Base-by-base conservation (phyloP, 2,797 vertebrate genomes). In the Tympanoctomys barrerae region DNA sequence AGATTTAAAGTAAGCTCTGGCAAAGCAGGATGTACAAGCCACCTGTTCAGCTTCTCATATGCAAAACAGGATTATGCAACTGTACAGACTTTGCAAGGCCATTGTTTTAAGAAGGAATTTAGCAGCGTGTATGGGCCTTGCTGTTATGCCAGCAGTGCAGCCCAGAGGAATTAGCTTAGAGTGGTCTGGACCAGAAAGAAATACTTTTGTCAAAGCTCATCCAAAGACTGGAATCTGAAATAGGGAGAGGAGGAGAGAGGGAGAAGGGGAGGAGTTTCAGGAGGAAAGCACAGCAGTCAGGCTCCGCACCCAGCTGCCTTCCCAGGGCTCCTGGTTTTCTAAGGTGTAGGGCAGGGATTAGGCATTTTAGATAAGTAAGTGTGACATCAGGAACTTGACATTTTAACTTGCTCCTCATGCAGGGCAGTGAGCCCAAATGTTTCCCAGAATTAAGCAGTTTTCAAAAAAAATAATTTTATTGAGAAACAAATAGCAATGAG, bases 91-190 rank as follows among this genome's bases (percentile, higher is more conserved):
- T 70, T 54, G 39, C 39, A 36, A 86, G 66, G 0, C n/a, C 90
- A 46, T 70, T 87, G 46, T 87, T 87, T 93, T 89, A 91, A 88
- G 84, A 89, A 77, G 61, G 61, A 71, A 81, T 90, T 92, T 90
- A 84, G 26, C 36, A 90, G 59, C 79, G 46, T 89, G 94, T 93
- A 75, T 89, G 46, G 90, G 49, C 36, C 39, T 78, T 28, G 7
- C 66, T 85, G n/a, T 92, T 64, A 39, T n/a, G 39, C 16, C 36
- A 80, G 31, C 61, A 73, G 84, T 57, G 28, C 52, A 79, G 26
- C 49, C 59, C 57, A 33, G 64, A 91, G 42, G 36, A 71, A 46
- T 77, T 77, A 70, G 64, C 19, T 89, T n/a, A 57, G 52, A 84
- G 42, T 66, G 36, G 14, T 89, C 46, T 77, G 39, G 75, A 87